Percentiles rank a stretch among this genome's conserved stretches.
phyloP scores from a whole-genome alignment of 2,888 invertebrate genomes.

The Chaetogeoica ovagalla region DNA sequence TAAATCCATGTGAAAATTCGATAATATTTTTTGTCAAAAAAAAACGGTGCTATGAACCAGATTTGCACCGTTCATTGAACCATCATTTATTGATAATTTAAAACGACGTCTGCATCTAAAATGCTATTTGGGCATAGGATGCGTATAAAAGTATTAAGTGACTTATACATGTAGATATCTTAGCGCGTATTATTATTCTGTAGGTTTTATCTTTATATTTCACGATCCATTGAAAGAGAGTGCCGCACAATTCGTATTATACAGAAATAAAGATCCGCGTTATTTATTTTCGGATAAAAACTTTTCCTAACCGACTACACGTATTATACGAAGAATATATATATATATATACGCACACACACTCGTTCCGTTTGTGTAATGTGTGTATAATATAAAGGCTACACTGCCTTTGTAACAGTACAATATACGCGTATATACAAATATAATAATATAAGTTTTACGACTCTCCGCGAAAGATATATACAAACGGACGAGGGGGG shows the following conservation, averaged over 20 bases:
- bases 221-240: neutral
- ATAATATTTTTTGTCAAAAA: too few species aligned
- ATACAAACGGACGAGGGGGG: conserved; percentile 4
- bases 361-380: neutral
- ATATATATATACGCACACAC: too few species aligned
- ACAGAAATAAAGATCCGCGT: conserved; percentile 30
- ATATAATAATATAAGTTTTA: conserved; percentile 16
- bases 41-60: too few species aligned
- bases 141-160: conserved; percentile 7
- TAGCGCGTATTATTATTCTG: neutral
- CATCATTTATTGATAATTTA: too few species aligned
- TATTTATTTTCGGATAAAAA: conserved; percentile 36
- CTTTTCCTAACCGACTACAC: conserved; percentile 8
- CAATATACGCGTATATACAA: too few species aligned
- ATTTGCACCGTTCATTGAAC: too few species aligned
- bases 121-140: too few species aligned
- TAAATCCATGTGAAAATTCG: too few species aligned
- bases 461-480: conserved; percentile 19
- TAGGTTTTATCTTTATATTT: conserved; percentile 12
- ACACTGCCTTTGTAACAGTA: neutral
- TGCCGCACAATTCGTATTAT: conserved; percentile 2
- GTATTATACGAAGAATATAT: neutral
- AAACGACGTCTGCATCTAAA: too few species aligned
- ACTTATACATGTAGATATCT: conserved; percentile 15
- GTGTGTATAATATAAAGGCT: conserved; percentile 5